phyloP scores from a whole-genome alignment of 2,797 vertebrate genomes.

The Nasua narica region DNA sequence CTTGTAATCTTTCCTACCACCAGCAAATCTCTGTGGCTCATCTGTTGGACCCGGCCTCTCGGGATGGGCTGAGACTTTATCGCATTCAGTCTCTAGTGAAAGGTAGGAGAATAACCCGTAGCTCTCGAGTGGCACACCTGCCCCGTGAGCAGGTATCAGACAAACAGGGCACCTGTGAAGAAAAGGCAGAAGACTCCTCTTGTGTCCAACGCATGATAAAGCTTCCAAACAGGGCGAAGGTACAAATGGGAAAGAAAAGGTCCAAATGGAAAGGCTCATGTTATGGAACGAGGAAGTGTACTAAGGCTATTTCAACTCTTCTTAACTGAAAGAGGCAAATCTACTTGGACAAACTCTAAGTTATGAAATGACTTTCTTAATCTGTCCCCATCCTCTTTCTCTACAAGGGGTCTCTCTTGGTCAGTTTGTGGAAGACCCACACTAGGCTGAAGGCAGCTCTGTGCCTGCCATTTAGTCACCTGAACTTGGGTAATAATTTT shows the following conservation, averaged over 20 bases:
- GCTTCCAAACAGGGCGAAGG: not conserved
- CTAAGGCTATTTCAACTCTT: not conserved
- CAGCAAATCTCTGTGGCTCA: not conserved
- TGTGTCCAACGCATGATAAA: not conserved
- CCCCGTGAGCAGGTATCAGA: not conserved
- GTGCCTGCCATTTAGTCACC: not conserved
- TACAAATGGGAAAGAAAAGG: not conserved
- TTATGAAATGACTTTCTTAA: not conserved
- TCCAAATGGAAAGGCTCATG: not conserved
- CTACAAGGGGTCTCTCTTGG: not conserved
- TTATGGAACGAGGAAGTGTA: not conserved
- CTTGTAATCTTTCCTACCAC: not conserved
- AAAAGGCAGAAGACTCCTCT: not conserved
- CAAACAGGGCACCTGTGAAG: not conserved
- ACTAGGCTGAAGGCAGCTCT: not conserved
- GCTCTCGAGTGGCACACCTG: not conserved
- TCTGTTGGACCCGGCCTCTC: not conserved
- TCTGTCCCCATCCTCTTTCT: not conserved
- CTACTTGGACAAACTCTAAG: not conserved
- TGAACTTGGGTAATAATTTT: not conserved
- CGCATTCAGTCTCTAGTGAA: not conserved
- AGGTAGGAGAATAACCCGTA: not conserved
- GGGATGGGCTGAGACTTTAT: not conserved
- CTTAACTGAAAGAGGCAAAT: not conserved
- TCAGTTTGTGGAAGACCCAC: not conserved